phyloP scores from a whole-genome alignment of 1,140 invertebrate species.

The Pseudomyrmex dendroicus region DNA sequence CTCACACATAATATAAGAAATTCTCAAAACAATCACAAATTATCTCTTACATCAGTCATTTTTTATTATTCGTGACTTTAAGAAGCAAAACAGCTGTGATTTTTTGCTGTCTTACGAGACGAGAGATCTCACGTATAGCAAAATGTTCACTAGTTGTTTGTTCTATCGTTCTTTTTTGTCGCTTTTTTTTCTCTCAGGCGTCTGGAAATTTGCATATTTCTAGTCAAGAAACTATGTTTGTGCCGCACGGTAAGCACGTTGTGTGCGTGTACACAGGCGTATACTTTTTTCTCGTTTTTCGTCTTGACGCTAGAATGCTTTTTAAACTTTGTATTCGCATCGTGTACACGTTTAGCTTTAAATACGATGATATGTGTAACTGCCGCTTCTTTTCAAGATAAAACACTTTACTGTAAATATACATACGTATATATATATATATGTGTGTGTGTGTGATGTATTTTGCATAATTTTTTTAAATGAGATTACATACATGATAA shows the following conservation, averaged over 20 bases:
- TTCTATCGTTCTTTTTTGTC: slow-evolving; percentile 68
- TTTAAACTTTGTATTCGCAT: not conserved
- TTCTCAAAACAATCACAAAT: too few species aligned
- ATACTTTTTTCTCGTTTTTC: not conserved
- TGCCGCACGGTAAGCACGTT: slow-evolving; percentile 32
- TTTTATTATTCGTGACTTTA: slow-evolving; percentile 1
- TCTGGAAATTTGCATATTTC: slow-evolving; percentile 74
- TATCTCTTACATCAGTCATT: not conserved
- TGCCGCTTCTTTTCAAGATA: not conserved
- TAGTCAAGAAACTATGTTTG: slow-evolving; percentile 43
- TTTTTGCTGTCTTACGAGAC: not conserved
- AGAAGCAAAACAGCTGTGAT: slow-evolving; percentile 44
- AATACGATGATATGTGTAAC: too few species aligned
- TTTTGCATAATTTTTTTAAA: too few species aligned
- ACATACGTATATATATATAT: too few species aligned
- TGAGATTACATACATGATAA: too few species aligned
- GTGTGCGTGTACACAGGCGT: too few species aligned
- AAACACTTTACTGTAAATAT: not conserved
- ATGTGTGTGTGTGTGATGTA: too few species aligned
- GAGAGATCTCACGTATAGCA: slow-evolving; percentile 56
- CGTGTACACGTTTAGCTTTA: not conserved
- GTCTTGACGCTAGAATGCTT: slow-evolving; percentile 3
- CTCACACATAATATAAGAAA: too few species aligned
- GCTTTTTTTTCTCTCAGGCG: slow-evolving; percentile 74
- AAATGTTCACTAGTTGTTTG: slow-evolving; percentile 14